Evolutionary conservation across 2,888 invertebrate genomes (phyloP).

Genomic region (Melinaea menophilus): DNA sequence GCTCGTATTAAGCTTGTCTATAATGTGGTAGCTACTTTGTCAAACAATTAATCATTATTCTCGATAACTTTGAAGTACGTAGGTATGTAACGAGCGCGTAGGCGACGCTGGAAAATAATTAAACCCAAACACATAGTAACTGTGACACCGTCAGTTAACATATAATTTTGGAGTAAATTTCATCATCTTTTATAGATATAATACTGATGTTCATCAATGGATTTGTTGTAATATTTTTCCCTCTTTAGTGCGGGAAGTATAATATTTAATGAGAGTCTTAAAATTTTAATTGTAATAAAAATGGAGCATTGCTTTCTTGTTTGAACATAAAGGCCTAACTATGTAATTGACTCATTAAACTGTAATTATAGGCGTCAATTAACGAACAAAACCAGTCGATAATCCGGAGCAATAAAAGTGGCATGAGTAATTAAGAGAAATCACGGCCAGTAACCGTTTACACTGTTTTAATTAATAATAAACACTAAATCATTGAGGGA

Average conservation of each 20-base stretch:
- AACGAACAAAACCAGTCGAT: conserved; percentile 14
- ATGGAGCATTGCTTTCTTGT: no score
- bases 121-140: conserved; percentile 13
- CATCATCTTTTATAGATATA: no score
- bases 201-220: no score
- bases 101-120: conserved; percentile 29
- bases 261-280: no score
- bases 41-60: conserved; percentile 36
- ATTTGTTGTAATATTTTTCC: no score
- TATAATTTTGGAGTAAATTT: no score
- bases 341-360: conserved; percentile 20
- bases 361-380: conserved; percentile 22
- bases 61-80: conserved; percentile 27
- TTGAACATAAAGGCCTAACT: not conserved
- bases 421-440: conserved; percentile 31
- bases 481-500: conserved; percentile 55
- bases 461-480: conserved; percentile 52
- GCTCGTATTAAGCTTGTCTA: conserved; percentile 5
- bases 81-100: conserved; percentile 25
- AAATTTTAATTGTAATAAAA: no score
- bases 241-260: no score
- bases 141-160: no score
- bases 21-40: conserved; percentile 24
- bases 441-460: conserved; percentile 41
- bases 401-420: conserved; percentile 17